A percentile compares a stretch with the other conserved stretches of the same genome.
phyloP scores from a whole-genome alignment of 1,140 invertebrate genomes.

The Drosophila pseudoananassae region DNA sequence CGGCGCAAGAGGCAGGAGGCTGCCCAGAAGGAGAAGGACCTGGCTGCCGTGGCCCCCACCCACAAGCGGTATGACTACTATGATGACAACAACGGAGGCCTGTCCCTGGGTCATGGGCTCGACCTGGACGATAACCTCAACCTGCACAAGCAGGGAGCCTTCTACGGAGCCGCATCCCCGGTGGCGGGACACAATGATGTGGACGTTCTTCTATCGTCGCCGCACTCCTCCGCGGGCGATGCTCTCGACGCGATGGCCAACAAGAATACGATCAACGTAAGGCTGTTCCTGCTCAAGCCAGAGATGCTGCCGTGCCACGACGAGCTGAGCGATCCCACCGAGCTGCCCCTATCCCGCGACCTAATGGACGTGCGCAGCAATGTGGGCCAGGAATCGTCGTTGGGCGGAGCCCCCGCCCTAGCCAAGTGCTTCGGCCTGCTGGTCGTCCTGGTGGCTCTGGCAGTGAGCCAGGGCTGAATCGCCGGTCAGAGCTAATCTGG shows the following conservation, averaged over 20 bases:
- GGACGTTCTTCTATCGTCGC: constrained; percentile 50
- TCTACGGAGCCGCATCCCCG: constrained; percentile 45
- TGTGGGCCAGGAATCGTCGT: constrained; percentile 63
- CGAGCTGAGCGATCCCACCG: constrained; percentile 86
- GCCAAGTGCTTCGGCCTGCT: not conserved
- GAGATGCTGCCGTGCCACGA: constrained; percentile 89
- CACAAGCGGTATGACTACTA: constrained; percentile 79
- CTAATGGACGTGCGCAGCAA: constrained; percentile 82
- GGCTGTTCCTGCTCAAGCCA: constrained; percentile 87
- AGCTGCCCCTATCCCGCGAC: constrained; percentile 85
- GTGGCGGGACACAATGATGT: constrained; percentile 64
- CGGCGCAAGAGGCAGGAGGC: constrained; percentile 16
- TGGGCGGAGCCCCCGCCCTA: constrained; percentile 16
- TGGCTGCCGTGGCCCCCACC: constrained; percentile 61
- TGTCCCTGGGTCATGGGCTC: constrained; percentile 46
- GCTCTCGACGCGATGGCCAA: constrained; percentile 57
- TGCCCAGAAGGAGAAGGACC: constrained; percentile 12
- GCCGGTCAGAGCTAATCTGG: not conserved
- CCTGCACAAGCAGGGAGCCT: constrained; percentile 70
- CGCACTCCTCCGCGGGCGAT: constrained; percentile 34
- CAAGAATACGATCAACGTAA: constrained; percentile 74
- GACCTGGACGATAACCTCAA: constrained; percentile 75
- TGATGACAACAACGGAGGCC: constrained; percentile 54
- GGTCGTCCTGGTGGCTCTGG: constrained; percentile 16
- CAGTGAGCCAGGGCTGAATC: constrained; percentile 56